phyloP scores from a whole-genome alignment of 2,113 vertebrate species.

The Elgaria multicarinata region DNA sequence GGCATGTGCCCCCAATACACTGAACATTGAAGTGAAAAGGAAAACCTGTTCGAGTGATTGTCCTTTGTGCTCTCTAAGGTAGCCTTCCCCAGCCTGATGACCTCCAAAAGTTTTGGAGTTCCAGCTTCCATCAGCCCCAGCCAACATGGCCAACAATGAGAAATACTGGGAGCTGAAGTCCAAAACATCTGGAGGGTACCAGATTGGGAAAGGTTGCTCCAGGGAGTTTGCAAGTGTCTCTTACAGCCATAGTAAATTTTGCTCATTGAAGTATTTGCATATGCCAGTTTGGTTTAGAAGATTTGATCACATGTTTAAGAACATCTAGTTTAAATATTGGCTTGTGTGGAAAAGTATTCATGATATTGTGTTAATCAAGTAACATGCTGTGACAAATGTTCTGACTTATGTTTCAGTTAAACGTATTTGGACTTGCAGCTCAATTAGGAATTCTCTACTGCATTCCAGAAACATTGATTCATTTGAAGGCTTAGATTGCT shows the following conservation, averaged over 20 bases:
- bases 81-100: neutral
- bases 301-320: neutral
- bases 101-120: too few relatives aligned
- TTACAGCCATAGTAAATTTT: neutral
- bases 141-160: too few relatives aligned
- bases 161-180: too few relatives aligned
- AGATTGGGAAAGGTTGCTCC: too few relatives aligned
- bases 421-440: neutral
- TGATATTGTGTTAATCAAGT: neutral
- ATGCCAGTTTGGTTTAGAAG: neutral
- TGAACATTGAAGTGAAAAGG: neutral
- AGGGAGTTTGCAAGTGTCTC: neutral
- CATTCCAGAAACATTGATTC: slow-evolving; percentile 50
- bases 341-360: neutral
- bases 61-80: too few relatives aligned
- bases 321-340: too few relatives aligned
- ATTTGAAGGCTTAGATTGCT: slow-evolving; percentile 13
- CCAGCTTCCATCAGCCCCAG: too few relatives aligned
- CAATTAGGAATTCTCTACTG: neutral
- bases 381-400: neutral
- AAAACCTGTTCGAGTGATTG: neutral
- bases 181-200: too few relatives aligned
- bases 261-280: neutral
- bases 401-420: neutral
- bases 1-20: too few relatives aligned